Percentiles rank a stretch among this genome's conserved stretches.
Evolutionary conservation across 2,888 invertebrate genomes (phyloP).

Genomic region (Drosophila algonquin): DNA sequence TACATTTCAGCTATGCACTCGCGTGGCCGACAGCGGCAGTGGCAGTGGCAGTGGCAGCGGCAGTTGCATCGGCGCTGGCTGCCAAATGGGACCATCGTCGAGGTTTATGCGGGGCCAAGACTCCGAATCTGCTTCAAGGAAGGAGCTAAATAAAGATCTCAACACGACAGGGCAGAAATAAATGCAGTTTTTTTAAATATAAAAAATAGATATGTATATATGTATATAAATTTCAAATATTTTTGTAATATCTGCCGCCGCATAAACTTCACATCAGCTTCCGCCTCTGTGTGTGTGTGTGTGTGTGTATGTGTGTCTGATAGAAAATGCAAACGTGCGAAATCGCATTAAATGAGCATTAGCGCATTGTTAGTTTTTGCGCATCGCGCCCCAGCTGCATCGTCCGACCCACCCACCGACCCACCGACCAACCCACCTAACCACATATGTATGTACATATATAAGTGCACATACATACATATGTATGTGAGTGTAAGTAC

Average conservation of each 20-base stretch:
- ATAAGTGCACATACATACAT: not conserved
- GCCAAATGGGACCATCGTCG: not conserved
- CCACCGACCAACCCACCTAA: not conserved
- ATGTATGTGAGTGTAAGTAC: not conserved
- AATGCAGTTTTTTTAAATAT: too few relatives aligned
- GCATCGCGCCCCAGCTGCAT: constrained; percentile 9
- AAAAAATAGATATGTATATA: too few relatives aligned
- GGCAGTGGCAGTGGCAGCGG: not conserved
- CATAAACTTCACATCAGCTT: not conserved
- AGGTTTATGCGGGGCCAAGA: not conserved
- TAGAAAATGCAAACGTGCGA: constrained; percentile 70
- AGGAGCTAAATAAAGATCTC: too few relatives aligned
- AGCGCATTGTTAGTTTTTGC: constrained; percentile 69
- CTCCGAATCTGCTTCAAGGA: not conserved
- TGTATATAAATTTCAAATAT: too few relatives aligned
- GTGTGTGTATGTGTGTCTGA: constrained; percentile 24
- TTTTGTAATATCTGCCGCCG: not conserved
- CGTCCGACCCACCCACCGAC: not conserved
- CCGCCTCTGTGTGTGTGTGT: constrained; percentile 15
- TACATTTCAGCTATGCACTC: constrained; percentile 54
- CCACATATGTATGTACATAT: not conserved
- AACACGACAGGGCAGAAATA: too few relatives aligned
- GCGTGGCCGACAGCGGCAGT: constrained; percentile 25
- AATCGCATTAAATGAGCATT: constrained; percentile 81
- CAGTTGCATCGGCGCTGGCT: not conserved